Conservation (phyloP, 2,797 vertebrate species). For the Myiotriccus ornatus region DNA sequence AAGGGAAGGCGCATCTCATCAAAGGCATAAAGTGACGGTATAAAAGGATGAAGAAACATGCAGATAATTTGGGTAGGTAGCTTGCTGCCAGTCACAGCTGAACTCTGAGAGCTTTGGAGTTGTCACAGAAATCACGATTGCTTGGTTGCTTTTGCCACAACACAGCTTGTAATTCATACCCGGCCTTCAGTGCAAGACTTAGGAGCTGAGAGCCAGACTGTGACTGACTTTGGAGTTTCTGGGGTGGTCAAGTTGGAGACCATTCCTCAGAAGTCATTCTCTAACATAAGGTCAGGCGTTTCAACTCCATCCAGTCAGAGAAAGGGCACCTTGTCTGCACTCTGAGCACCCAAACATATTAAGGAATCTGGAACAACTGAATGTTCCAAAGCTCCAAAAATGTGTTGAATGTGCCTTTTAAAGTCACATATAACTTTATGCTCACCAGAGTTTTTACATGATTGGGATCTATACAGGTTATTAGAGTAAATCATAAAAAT, state of each 20-base stretch:
- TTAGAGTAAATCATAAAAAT: neutral
- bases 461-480: neutral
- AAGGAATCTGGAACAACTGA: neutral
- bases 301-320: neutral
- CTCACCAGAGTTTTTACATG: neutral
- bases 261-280: neutral
- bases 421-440: no score
- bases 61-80: neutral
- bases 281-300: neutral
- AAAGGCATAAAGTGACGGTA: neutral
- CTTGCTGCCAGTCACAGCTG: neutral
- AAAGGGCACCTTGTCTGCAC: neutral
- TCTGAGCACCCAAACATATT: neutral
- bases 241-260: neutral
- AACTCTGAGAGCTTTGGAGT: neutral
- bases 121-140: neutral
- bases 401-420: neutral
- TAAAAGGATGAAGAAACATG: neutral
- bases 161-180: neutral
- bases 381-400: neutral
- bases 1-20: neutral
- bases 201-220: neutral
- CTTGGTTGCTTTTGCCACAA: neutral
- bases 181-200: neutral
- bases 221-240: neutral